A percentile compares a stretch with the other conserved stretches of the same genome.
These are phyloP conservation scores for Balaeniceps rex DNA, from an alignment of 2,113 vertebrate species.

Conservation along the genomic window DNA sequence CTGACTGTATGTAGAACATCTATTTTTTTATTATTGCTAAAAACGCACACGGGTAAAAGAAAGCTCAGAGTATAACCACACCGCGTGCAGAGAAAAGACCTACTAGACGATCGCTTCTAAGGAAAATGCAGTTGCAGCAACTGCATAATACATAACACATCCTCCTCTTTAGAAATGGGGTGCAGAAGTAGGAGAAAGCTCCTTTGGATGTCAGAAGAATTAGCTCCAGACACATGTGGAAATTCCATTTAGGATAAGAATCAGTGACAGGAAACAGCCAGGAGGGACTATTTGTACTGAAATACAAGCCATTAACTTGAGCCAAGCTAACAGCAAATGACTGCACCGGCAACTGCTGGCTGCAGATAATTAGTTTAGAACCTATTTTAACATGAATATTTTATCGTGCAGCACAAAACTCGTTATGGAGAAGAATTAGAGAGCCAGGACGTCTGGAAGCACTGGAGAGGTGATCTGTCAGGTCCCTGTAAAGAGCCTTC, in stretches of 20 bases:
- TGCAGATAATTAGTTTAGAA: constrained; percentile 79
- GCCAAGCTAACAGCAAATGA: constrained; percentile 71
- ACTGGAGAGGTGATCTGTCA: constrained; percentile 66
- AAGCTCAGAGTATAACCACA: neutral
- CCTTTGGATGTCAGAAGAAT: constrained; percentile 50
- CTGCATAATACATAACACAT: neutral
- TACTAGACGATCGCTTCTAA: neutral
- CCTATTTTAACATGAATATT: constrained; percentile 81
- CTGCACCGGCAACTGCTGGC: constrained; percentile 63
- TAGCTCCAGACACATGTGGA: constrained; percentile 48
- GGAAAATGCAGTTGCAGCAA: neutral
- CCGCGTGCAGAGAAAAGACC: neutral
- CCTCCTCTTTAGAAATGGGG: neutral
- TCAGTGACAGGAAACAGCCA: constrained; percentile 68
- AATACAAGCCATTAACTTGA: constrained; percentile 75
- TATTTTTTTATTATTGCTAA: neutral
- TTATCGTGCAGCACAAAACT: constrained; percentile 75
- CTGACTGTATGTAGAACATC: neutral
- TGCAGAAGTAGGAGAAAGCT: neutral
- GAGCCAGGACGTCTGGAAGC: constrained; percentile 49
- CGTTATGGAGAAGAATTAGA: constrained; percentile 76
- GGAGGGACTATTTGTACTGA: constrained; percentile 75
- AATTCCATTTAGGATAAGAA: constrained; percentile 76
- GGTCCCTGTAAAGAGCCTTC: constrained; percentile 51
- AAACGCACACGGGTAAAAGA: neutral